Evolutionary conservation across 2,797 vertebrate species (phyloP), one percentile per base, ranked within the genome.

Genomic region (Botia kubotai): DNA sequence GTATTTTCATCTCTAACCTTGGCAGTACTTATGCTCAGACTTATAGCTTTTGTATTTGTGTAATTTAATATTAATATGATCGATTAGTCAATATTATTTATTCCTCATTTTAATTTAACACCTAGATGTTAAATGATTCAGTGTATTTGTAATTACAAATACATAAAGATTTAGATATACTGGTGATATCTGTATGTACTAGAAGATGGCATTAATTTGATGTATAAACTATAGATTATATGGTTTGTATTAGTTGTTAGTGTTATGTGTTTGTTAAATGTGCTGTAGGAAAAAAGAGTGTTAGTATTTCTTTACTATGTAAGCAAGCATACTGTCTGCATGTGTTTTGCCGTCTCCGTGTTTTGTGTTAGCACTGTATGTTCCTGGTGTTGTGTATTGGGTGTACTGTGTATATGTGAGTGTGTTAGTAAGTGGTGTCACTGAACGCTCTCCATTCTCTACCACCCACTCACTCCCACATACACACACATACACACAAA

Each of bases 381-480:
- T 89, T 88, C 55, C 11, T 65, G 13, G 50, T 83, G 80, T 84
- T 75, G 55, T 83, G 65, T 85, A 81, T 83, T 74, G 83, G 87
- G 89, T 87, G 88, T 84, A 85, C 75, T 85, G 82, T 72, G 48
- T 82, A 55, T 83, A 78, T 84, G 70, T 89, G 90, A 90, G 62
- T 82, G 79, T 91, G 90, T 88, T 91, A 91, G 90, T 93, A 93
- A 93, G 92, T 93, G 93, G 91, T 94, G 91, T 92, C 93, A 93
- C 91, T 94, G 85, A 94, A 94, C 92, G 91, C 92, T 93, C 92
- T 93, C 91, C 90, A 92, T 93, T 94, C 91, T 92, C 88, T 90
- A 87, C 93, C 92, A 90, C 94, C 93, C 94, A 94, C 94, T 82
- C 86, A 84, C 85, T 87, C 87, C 85, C 82, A 87, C 87, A 86